phyloP scores from a whole-genome alignment of 2,797 vertebrate genomes.

The Sarcophilus harrisii region DNA sequence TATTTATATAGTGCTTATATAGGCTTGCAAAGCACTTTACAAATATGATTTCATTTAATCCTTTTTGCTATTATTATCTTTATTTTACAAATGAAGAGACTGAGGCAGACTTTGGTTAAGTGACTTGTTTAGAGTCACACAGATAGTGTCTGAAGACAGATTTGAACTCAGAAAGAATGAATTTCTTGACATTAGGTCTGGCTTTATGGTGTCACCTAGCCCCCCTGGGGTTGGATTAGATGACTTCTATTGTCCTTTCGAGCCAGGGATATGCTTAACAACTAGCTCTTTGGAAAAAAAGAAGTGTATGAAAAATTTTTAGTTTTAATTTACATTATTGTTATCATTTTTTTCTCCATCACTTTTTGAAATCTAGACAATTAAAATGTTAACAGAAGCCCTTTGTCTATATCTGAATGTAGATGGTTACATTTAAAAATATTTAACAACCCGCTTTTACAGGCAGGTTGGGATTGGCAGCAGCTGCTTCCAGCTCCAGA shows the following conservation, averaged over 20 bases:
- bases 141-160: neutral
- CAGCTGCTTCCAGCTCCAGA: neutral
- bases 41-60: neutral
- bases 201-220: neutral
- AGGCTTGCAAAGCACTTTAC: neutral
- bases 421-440: neutral
- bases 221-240: neutral
- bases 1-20: neutral
- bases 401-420: neutral
- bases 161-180: neutral
- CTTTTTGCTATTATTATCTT: neutral
- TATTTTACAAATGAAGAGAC: neutral
- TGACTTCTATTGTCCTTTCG: neutral
- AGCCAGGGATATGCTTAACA: neutral
- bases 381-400: neutral
- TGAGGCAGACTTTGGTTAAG: neutral
- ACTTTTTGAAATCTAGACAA: neutral
- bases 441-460: neutral
- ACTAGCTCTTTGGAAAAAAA: neutral
- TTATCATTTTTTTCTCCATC: neutral
- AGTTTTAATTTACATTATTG: neutral
- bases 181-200: neutral
- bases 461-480: neutral
- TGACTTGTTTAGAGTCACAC: neutral
- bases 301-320: neutral